Evolutionary conservation across 2,888 invertebrate species (phyloP).

Genomic region (Bellardia pandia): DNA sequence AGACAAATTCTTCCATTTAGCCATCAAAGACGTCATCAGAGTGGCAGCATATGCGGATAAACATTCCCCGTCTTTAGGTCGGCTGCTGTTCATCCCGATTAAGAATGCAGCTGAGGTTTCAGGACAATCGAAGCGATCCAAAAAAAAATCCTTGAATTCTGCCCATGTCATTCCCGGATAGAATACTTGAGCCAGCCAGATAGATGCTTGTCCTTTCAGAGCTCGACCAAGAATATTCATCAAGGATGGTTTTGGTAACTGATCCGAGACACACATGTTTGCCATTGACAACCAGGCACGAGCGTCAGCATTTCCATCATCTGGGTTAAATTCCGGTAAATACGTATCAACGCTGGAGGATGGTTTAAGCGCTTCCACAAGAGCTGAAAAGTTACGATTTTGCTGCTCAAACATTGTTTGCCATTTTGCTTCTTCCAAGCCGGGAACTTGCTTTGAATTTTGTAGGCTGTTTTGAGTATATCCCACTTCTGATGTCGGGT

Average conservation of each 20-base stretch:
- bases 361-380: neutral
- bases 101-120: conserved; percentile 45
- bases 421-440: too few relatives aligned
- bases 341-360: conserved; percentile 7
- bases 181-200: too few relatives aligned
- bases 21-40: conserved; percentile 26
- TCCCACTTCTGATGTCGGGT: neutral
- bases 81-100: conserved; percentile 15
- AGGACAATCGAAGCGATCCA: conserved; percentile 13
- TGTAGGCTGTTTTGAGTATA: neutral
- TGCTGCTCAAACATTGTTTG: neutral
- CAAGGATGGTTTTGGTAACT: neutral
- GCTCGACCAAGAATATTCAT: neutral
- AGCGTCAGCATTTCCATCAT: too few relatives aligned
- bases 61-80: conserved; percentile 32
- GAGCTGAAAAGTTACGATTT: neutral
- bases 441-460: too few relatives aligned
- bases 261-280: neutral
- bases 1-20: conserved; percentile 26
- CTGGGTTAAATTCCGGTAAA: conserved; percentile 13
- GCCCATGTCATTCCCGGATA: too few relatives aligned
- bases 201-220: too few relatives aligned
- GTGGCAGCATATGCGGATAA: conserved; percentile 26
- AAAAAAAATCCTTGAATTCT: too few relatives aligned
- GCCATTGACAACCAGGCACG: neutral